Conservation (phyloP, 2,797 vertebrate species). For the Gymnodraco acuticeps region DNA sequence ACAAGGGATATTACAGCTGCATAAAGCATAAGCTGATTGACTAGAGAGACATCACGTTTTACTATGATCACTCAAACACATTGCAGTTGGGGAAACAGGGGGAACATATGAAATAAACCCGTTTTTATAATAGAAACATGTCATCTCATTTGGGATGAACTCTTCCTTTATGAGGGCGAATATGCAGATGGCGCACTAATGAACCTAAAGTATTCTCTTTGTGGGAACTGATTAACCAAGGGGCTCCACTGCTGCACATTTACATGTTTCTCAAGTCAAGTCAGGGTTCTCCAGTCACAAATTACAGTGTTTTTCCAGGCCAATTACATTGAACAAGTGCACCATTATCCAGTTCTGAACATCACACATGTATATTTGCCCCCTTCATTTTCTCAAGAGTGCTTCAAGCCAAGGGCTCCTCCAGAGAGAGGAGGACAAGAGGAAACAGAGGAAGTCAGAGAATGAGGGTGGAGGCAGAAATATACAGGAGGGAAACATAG, state of each 20-base stretch:
- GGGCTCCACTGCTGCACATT: slow-evolving; percentile 82
- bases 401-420: slow-evolving; percentile 79
- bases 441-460: slow-evolving; percentile 58
- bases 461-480: slow-evolving; percentile 52
- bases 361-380: slow-evolving; percentile 84
- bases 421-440: slow-evolving; percentile 60
- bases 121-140: slow-evolving; percentile 74
- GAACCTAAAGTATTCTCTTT: slow-evolving; percentile 86
- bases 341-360: slow-evolving; percentile 87
- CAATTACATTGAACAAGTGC: slow-evolving; percentile 85
- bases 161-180: slow-evolving; percentile 77
- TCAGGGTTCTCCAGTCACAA: slow-evolving; percentile 84
- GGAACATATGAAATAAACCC: slow-evolving; percentile 58
- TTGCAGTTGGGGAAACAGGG: slow-evolving; percentile 34
- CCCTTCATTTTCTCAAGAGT: slow-evolving; percentile 87
- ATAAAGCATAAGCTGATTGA: slow-evolving; percentile 24
- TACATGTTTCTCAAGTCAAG: slow-evolving; percentile 84
- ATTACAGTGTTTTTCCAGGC: slow-evolving; percentile 84
- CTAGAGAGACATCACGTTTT: slow-evolving; percentile 30
- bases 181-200: slow-evolving; percentile 83
- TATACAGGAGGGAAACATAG: slow-evolving; percentile 37
- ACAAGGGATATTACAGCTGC: slow-evolving; percentile 8
- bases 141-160: slow-evolving; percentile 81
- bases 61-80: slow-evolving; percentile 49
- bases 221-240: slow-evolving; percentile 85